These are phyloP conservation scores for Mesorhabditis sp. DNA, from an alignment of 2,888 invertebrate species.

Conservation along the genomic window DNA sequence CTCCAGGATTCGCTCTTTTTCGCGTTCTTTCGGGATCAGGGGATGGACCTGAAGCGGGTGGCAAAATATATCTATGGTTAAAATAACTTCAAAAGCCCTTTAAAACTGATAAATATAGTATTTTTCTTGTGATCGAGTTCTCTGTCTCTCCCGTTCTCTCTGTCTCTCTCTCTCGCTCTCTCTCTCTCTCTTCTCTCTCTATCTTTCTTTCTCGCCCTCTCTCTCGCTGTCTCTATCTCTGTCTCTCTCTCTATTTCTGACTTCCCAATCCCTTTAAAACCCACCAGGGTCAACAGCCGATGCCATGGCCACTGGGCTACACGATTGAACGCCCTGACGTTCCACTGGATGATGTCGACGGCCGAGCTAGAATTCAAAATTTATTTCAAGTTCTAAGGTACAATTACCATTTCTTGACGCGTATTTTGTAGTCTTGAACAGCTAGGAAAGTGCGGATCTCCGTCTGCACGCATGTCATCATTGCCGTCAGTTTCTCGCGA, in stretches of 20 bases:
- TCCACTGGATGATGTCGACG: slow-evolving; percentile 39
- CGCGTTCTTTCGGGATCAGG: slow-evolving; percentile 15
- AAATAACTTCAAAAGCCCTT: neutral
- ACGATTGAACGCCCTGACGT: slow-evolving; percentile 36
- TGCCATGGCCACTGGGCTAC: slow-evolving; percentile 50
- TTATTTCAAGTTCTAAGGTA: neutral
- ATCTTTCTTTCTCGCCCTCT: neutral
- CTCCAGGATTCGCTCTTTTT: slow-evolving; percentile 26
- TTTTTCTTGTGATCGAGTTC: no score
- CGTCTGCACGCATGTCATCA: slow-evolving; percentile 45
- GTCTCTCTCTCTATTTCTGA: neutral
- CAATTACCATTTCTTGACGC: slow-evolving; percentile 26
- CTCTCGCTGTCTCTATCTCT: neutral
- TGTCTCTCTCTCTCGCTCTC: no score
- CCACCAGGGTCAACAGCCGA: slow-evolving; percentile 33
- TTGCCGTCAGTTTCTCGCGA: slow-evolving; percentile 20
- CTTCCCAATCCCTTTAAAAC: slow-evolving; percentile 36
- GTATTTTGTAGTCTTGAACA: slow-evolving; percentile 21
- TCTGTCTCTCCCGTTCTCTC: no score
- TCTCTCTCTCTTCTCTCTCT: neutral
- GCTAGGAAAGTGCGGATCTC: slow-evolving; percentile 36
- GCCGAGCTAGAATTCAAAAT: slow-evolving; percentile 26
- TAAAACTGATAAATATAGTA: neutral
- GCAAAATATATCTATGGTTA: no score
- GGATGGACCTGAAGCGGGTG: neutral